Evolutionary conservation across 2,888 invertebrate genomes (phyloP).

Genomic region (Ptycholaimellus sp.): DNA sequence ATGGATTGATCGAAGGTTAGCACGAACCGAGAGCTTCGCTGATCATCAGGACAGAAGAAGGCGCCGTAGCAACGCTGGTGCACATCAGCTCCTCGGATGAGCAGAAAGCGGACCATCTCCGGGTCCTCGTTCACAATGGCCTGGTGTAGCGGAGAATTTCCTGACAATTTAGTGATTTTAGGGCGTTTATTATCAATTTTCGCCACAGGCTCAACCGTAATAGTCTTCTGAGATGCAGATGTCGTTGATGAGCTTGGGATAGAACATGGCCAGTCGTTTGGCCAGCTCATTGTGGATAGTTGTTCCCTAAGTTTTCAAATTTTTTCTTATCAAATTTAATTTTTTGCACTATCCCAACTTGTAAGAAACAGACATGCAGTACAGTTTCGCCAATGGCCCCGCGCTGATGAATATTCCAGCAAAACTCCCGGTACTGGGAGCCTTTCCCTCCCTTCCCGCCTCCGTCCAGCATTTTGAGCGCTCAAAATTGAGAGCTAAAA

Average conservation of each 20-base stretch:
- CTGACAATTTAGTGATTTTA: slow-evolving; percentile 6
- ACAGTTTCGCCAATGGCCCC: slow-evolving; percentile 90
- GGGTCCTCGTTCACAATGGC: slow-evolving; percentile 95
- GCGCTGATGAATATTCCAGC: slow-evolving; percentile 19
- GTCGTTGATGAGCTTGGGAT: slow-evolving; percentile 80
- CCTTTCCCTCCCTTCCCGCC: slow-evolving; percentile 17
- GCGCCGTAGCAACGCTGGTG: slow-evolving; percentile 51
- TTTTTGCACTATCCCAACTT: too few relatives aligned
- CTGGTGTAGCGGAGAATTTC: slow-evolving; percentile 45
- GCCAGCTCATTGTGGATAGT: slow-evolving; percentile 74
- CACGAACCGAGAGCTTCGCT: slow-evolving; percentile 49
- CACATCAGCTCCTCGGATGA: slow-evolving; percentile 69
- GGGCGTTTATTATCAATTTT: not conserved
- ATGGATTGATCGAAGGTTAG: too few relatives aligned
- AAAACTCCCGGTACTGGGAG: slow-evolving; percentile 37
- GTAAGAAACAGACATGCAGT: slow-evolving; percentile 68
- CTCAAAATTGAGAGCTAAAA: slow-evolving; percentile 10
- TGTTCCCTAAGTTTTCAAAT: too few relatives aligned
- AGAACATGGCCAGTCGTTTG: slow-evolving; percentile 62
- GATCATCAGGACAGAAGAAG: slow-evolving; percentile 93
- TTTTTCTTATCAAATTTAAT: too few relatives aligned
- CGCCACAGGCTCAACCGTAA: slow-evolving; percentile 41
- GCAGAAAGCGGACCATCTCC: slow-evolving; percentile 75
- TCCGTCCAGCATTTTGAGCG: slow-evolving; percentile 23
- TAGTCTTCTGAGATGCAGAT: slow-evolving; percentile 82